Percentiles rank a stretch among this genome's conserved stretches.
phyloP scores from a whole-genome alignment of 2,797 vertebrate genomes.

The Meriones psammophilus region DNA sequence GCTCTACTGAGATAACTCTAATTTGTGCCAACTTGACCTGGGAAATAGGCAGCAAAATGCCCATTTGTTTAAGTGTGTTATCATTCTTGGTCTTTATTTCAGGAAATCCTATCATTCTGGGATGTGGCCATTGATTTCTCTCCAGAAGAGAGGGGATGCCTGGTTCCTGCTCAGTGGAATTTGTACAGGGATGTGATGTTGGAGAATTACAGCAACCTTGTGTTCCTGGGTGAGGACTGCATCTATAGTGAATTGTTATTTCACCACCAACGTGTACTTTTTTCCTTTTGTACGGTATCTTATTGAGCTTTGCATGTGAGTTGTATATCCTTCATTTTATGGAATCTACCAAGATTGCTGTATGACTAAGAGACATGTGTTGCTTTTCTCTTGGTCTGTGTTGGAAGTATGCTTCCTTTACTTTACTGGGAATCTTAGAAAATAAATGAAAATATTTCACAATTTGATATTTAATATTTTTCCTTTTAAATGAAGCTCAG shows the following conservation, averaged over 20 bases:
- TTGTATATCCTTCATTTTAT: background rate
- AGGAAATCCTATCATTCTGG: slow-evolving; percentile 20
- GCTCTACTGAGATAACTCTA: too few species aligned
- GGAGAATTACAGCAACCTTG: slow-evolving; percentile 14
- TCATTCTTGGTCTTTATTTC: background rate
- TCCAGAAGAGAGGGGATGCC: background rate
- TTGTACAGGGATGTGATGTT: background rate
- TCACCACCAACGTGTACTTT: too few species aligned
- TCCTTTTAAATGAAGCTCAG: background rate
- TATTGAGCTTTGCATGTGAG: too few species aligned
- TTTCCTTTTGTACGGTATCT: background rate
- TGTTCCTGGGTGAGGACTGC: background rate
- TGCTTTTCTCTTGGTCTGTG: background rate
- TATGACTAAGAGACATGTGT: background rate
- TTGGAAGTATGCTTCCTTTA: background rate
- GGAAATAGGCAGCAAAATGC: too few species aligned
- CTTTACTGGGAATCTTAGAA: background rate
- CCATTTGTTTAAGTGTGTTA: background rate
- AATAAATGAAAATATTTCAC: background rate
- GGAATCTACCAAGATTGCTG: background rate
- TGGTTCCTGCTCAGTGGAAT: background rate
- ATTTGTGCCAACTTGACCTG: background rate
- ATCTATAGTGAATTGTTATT: background rate
- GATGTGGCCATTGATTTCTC: slow-evolving; percentile 37
- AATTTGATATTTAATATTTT: background rate